Evolutionary conservation across 2,113 vertebrate genomes (phyloP).

Genomic region (Platysteira castanea): DNA sequence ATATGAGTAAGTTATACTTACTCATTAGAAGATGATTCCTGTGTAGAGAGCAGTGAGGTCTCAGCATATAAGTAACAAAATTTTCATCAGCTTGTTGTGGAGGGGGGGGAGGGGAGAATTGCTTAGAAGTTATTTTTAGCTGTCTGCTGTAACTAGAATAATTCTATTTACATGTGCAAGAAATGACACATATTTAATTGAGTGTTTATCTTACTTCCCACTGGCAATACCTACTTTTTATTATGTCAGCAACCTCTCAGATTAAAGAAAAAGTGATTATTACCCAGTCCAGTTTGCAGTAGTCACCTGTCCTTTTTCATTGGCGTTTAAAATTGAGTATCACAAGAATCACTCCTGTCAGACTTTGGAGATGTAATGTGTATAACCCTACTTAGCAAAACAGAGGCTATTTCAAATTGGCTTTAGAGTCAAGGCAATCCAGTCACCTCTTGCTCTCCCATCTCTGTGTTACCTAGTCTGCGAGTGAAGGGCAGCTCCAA

Average conservation of each 20-base stretch:
- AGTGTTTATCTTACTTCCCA: background rate
- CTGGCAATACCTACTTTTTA: background rate
- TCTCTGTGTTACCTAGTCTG: background rate
- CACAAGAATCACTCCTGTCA: background rate
- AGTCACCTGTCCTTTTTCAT: background rate
- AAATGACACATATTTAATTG: background rate
- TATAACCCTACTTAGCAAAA: background rate
- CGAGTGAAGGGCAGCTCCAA: background rate
- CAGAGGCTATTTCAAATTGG: background rate
- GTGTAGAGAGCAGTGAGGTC: background rate
- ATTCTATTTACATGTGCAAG: background rate
- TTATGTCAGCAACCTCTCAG: background rate
- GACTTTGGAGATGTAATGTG: background rate
- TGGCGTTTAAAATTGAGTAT: background rate
- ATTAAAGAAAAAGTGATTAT: background rate
- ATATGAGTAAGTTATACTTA: background rate
- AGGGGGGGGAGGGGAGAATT: background rate
- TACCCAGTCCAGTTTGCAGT: background rate
- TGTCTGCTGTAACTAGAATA: background rate
- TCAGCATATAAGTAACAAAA: background rate
- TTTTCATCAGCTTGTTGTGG: background rate
- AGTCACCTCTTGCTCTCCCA: background rate
- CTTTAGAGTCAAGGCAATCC: background rate
- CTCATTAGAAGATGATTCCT: background rate
- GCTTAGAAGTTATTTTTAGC: background rate